A percentile compares a stretch with the other conserved stretches of the same genome.
Evolutionary conservation across 2,888 invertebrate species (phyloP).

Genomic region (Mythimna impura): DNA sequence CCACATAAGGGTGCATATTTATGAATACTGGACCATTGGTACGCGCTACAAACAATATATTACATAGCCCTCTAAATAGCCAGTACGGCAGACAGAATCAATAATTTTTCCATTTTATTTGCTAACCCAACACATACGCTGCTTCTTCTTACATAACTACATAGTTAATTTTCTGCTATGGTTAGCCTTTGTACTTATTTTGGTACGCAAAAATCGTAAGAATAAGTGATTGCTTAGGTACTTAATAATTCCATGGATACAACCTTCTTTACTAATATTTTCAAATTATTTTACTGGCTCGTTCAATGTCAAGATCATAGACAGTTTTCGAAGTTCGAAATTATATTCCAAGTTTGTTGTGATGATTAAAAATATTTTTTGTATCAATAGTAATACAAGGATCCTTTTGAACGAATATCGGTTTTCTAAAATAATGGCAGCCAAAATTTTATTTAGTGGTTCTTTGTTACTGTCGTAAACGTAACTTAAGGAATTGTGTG

Average conservation of each 20-base stretch:
- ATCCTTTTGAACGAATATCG: conserved; percentile 32
- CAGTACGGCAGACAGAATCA: conserved; percentile 19
- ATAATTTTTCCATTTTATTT: conserved; percentile 35
- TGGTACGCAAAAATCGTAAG: background rate
- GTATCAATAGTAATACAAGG: too few species aligned
- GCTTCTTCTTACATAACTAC: conserved; percentile 29
- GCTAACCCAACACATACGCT: background rate
- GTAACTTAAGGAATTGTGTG: conserved; percentile 26
- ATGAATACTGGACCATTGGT: background rate
- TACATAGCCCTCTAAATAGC: background rate
- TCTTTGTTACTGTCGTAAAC: conserved; percentile 23
- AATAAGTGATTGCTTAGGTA: background rate
- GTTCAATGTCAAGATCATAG: conserved; percentile 27
- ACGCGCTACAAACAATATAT: background rate
- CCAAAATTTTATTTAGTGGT: conserved; percentile 17
- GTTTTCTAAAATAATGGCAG: conserved; percentile 15
- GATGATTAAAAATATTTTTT: background rate
- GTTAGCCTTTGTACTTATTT: background rate
- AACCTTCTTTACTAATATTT: background rate
- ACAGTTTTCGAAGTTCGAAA: conserved; percentile 25
- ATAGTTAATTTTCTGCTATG: background rate
- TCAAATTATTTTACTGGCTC: background rate
- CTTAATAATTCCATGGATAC: conserved; percentile 2
- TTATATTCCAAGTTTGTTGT: conserved; percentile 2
- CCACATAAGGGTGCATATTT: background rate